phyloP scores from a whole-genome alignment of 2,888 invertebrate species.

The Philaethria dido region DNA sequence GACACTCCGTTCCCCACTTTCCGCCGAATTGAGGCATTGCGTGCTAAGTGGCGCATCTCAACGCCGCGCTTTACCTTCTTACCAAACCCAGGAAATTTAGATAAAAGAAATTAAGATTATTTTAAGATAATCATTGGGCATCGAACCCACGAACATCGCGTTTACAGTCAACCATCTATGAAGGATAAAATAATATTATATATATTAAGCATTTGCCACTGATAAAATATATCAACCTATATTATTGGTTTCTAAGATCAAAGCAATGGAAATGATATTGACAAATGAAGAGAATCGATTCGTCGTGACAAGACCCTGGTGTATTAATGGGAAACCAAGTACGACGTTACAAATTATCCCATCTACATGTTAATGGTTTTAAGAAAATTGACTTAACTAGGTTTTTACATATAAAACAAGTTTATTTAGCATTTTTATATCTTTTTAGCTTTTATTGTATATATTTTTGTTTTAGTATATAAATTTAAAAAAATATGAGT shows the following conservation, averaged over 20 bases:
- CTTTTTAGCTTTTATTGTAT: no score
- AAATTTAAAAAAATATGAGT: no score
- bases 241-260: constrained; percentile 14
- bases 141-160: no score
- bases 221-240: neutral
- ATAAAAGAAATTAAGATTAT: no score
- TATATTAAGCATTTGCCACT: neutral
- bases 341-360: neutral
- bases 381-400: neutral
- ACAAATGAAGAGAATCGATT: constrained; percentile 16
- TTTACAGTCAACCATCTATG: no score
- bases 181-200: neutral
- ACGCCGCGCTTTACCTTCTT: no score
- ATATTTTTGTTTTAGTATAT: no score
- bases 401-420: neutral
- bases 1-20: no score
- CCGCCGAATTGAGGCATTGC: no score
- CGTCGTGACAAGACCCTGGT: constrained; percentile 1
- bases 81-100: no score
- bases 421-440: neutral
- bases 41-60: no score
- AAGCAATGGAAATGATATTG: constrained; percentile 18
- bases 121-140: no score
- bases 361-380: neutral
- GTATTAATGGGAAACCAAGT: neutral